Conservation (phyloP, 1,140 invertebrate genomes). For the Penaeus indicus region DNA sequence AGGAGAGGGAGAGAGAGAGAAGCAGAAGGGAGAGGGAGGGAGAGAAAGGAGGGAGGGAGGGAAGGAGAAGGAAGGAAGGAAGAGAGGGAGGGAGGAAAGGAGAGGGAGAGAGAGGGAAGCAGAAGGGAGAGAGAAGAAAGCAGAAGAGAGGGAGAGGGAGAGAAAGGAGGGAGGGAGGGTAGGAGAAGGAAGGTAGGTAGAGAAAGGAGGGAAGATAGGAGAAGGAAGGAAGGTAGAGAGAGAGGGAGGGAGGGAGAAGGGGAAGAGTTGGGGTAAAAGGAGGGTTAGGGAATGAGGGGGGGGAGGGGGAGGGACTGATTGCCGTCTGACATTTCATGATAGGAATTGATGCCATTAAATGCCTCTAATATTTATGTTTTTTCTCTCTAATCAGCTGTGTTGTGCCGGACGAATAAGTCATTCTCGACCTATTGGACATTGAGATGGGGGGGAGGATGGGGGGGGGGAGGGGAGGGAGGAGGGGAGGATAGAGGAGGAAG, state of each 20-base stretch:
- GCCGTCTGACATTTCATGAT: constrained; percentile 47
- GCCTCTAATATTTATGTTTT: constrained; percentile 38
- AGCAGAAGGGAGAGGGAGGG: not conserved
- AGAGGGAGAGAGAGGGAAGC: too few species aligned
- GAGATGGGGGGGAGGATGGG: not conserved
- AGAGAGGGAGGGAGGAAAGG: too few species aligned
- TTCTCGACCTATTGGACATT: constrained; percentile 26
- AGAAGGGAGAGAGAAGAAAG: too few species aligned
- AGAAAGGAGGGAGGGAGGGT: too few species aligned
- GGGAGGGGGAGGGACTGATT: constrained; percentile 15
- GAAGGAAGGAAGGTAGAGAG: too few species aligned
- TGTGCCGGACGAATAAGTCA: not conserved
- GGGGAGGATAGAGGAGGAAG: not conserved
- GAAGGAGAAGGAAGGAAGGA: too few species aligned
- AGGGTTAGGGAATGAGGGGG: not conserved
- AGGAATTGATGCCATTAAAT: constrained; percentile 45
- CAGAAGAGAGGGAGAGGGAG: too few species aligned
- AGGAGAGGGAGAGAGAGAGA: not conserved
- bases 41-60: not conserved
- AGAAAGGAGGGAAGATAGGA: too few species aligned
- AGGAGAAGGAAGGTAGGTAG: too few species aligned
- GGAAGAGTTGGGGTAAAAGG: too few species aligned
- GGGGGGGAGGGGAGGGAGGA: not conserved
- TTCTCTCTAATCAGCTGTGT: constrained; percentile 38
- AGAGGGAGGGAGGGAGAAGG: too few species aligned